Evolutionary conservation across 2,113 vertebrate genomes (phyloP).

Genomic region (Bos indicus): DNA sequence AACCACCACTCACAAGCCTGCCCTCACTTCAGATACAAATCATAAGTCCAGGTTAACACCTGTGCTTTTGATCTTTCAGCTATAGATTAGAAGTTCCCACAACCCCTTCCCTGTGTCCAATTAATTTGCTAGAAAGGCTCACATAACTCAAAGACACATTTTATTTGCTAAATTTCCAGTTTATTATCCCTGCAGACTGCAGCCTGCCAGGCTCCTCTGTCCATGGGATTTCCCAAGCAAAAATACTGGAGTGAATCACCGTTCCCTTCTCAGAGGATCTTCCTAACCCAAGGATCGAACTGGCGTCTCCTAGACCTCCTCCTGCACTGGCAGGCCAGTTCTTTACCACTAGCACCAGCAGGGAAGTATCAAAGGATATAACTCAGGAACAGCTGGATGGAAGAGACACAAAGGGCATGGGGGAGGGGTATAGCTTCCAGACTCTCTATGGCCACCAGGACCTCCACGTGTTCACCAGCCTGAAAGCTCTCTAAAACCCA

Average conservation of each 20-base stretch:
- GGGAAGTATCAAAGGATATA: neutral
- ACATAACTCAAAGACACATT: neutral
- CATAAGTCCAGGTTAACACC: neutral
- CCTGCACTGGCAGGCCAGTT: neutral
- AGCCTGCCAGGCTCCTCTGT: neutral
- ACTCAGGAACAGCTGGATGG: neutral
- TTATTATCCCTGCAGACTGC: neutral
- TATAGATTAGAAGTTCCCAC: neutral
- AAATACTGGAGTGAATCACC: neutral
- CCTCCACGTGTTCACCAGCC: neutral
- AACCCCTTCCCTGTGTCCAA: neutral
- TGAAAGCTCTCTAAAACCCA: neutral
- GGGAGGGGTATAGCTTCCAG: neutral
- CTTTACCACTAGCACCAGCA: neutral
- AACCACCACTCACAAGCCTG: neutral
- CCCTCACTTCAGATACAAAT: neutral
- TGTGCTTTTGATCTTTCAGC: too few relatives aligned
- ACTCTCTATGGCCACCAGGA: neutral
- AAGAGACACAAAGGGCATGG: neutral
- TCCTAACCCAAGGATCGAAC: neutral
- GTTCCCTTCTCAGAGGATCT: neutral
- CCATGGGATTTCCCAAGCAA: neutral
- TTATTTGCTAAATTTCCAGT: neutral
- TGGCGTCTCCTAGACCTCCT: neutral
- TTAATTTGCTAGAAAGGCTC: neutral